Base-by-base conservation (phyloP, 2,113 vertebrate genomes). In the Megaceryle torquata region DNA sequence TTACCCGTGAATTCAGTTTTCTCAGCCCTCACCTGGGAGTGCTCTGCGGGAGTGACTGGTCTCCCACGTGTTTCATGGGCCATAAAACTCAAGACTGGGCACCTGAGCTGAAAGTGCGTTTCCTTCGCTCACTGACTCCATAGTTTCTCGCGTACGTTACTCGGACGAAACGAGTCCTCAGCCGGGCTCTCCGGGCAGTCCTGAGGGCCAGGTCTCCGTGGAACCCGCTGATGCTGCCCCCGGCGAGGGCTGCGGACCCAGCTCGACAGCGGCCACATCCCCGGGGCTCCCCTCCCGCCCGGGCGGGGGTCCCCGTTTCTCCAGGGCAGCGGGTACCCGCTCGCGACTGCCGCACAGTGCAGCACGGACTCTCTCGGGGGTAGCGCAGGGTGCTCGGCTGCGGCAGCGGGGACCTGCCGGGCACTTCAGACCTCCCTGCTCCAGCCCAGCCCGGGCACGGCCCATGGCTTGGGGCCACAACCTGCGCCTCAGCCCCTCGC, bases 141-240 rank as follows among this genome's bases (percentile, higher is more conserved):
- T 3, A 1, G 8, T 7, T 29, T 16, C 54, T 22, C 14, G 10
- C 3, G 1, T 3, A 1, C 2, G 0, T 37, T 15, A 35, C 37
- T 14, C 2, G 0, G 15, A 4, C 2, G 2, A 5, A 37, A 21
- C 2, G 21, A 44, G 33, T 7, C 51, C 24, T 19, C 50, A 56
- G 70, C 37, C 1, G 2, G 48, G 54, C 51, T 20, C 39, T 28
- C 25, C 2, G 7, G 10, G 20, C 15, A 15, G 37, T 20, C 33
- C 39, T 3, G 26, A 33, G 50, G 59, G 48, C 15, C 39, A 18
- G 3, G 1, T 17, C 70, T 10, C n/a, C 9, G 43, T 50, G 29
- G 35, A n/a, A 11, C 22, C 35, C 2, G 3, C 29, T 4, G 2
- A 9, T 6, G 44, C 44, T 13, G 61, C 51, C n/a, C 11, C 22